Evolutionary conservation across 2,888 invertebrate genomes (phyloP), one percentile per base, ranked within the genome.

Genomic region (Drosophila anomalipes): DNA sequence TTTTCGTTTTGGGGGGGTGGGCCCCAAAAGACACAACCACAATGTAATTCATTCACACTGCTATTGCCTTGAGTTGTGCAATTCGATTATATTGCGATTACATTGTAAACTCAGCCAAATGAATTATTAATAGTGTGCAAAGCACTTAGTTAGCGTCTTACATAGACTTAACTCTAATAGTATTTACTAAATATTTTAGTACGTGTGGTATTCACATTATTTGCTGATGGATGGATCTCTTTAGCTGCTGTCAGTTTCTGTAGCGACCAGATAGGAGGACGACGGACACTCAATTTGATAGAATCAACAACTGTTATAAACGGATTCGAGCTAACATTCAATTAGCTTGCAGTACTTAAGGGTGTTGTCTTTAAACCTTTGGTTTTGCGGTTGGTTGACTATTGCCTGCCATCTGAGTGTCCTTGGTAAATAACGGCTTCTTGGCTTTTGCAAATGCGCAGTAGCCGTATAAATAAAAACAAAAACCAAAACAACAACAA

Each of bases 391-490:
- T 22, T 35, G 51, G 14, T 39, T 70, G 30, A 28, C 33, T 53
- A 33, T 57, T 47, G 35, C 19, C 26, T 68, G 53, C 2, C n/a
- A 26, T 26, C 59, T 28, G 47, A 47, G 4, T 47, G 47, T 52
- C 44, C 26, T 37, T 28, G 22, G 53, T 28, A 47, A 53, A 67
- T 47, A 69, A 39, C 3, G 26, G 35, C 33, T n/a, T n/a, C 39
- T 64, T 53, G 52, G 65, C 44, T 44, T 51, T 57, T 16, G 44
- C n/a, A 61, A 60, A 72, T 70, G 70, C 61, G 61, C 61, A 71
- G 35, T 63, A 63, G 63, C 22, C 41, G 61, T n/a, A 22, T 19
- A 28, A 26, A 39, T 19, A 41, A 51, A 14, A 16, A 16, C 4
- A 44, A n/a, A 12, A 44, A 14, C 39, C 37, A 44, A 32, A 52